These are phyloP conservation scores for Trichogramma dendrolimi DNA, from an alignment of 2,888 invertebrate genomes.

Conservation along the genomic window DNA sequence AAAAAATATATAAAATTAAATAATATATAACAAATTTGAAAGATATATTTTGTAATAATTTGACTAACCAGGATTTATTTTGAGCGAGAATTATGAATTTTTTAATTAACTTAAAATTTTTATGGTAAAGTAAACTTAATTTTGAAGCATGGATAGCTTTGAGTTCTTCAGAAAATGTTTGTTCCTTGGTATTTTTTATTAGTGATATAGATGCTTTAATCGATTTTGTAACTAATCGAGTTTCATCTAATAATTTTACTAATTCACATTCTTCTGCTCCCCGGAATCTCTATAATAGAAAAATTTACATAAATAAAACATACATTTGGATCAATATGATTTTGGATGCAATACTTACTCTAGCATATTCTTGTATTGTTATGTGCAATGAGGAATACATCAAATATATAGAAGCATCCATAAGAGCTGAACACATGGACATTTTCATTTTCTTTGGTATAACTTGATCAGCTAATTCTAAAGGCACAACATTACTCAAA, in stretches of 20 bases:
- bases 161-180: conserved; percentile 49
- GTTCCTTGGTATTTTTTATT: conserved; percentile 36
- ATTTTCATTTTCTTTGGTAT: conserved; percentile 53
- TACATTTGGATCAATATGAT: conserved; percentile 2
- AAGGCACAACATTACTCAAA: conserved; percentile 50
- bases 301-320: conserved; percentile 11
- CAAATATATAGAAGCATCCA: conserved; percentile 54
- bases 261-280: conserved; percentile 45
- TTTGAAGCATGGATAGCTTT: conserved; percentile 56
- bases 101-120: conserved; percentile 56
- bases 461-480: conserved; percentile 48
- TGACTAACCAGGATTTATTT: conserved; percentile 39
- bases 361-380: conserved; percentile 51
- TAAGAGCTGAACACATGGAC: conserved; percentile 48
- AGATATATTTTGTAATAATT: conserved; percentile 2
- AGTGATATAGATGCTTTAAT: conserved; percentile 50
- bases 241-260: conserved; percentile 51
- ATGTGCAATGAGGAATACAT: conserved; percentile 53
- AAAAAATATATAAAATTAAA: conserved; percentile 15
- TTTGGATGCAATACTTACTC: conserved; percentile 42
- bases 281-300: conserved; percentile 49
- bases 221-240: conserved; percentile 51
- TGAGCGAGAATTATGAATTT: conserved; percentile 53
- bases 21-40: conserved; percentile 7
- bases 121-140: conserved; percentile 59